A percentile compares a stretch with the other conserved stretches of the same genome.
Evolutionary conservation across 2,888 invertebrate genomes (phyloP).

Genomic region (Archips xylosteana): DNA sequence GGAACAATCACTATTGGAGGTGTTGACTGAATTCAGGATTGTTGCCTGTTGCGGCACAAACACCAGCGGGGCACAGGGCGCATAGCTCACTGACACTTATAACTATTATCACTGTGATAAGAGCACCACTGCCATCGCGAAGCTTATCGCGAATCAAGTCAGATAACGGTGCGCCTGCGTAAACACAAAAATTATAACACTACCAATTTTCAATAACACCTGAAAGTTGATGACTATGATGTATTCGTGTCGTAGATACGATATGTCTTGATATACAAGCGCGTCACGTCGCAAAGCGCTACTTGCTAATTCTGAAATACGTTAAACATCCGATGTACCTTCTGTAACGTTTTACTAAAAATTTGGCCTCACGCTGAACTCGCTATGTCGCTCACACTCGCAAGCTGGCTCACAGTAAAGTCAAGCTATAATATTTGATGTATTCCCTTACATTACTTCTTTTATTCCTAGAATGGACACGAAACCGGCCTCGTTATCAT

Average conservation of each 20-base stretch:
- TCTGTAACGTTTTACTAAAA: conserved; percentile 38
- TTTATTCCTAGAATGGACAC: neutral
- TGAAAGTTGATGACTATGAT: conserved; percentile 33
- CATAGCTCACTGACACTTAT: conserved; percentile 84
- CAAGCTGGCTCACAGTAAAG: neutral
- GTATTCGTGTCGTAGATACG: conserved; percentile 34
- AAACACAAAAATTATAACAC: conserved; percentile 68
- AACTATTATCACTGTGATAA: conserved; percentile 84
- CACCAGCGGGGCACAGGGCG: conserved; percentile 71
- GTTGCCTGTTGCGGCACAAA: conserved; percentile 70
- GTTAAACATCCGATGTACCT: conserved; percentile 47
- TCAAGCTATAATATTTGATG: neutral
- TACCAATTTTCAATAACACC: conserved; percentile 63
- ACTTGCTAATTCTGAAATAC: conserved; percentile 52
- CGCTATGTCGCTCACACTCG: neutral
- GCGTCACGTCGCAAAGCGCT: conserved; percentile 49
- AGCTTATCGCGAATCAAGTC: conserved; percentile 81
- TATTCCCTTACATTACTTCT: neutral
- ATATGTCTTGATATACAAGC: conserved; percentile 5
- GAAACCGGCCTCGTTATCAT: neutral
- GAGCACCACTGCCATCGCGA: conserved; percentile 77
- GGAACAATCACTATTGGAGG: conserved; percentile 54
- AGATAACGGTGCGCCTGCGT: conserved; percentile 75
- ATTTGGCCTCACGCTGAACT: neutral
- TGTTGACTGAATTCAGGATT: conserved; percentile 65